Conservation (phyloP, 2,113 vertebrate species). For the Macaca mulatta region DNA sequence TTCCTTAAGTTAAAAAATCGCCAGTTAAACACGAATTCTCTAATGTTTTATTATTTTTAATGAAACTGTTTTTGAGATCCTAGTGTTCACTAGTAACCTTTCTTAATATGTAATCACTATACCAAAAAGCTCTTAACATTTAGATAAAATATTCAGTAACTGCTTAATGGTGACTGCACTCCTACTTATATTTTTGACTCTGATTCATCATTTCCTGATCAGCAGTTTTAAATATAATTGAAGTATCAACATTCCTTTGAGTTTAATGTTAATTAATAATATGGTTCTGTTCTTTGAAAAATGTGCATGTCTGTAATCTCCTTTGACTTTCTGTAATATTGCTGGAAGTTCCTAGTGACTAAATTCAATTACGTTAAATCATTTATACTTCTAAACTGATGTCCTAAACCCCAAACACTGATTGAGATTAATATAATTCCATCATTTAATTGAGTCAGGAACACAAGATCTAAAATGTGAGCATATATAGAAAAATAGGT, state of each 20-base stretch:
- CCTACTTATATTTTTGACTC: conserved; percentile 32
- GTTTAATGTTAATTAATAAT: conserved; percentile 43
- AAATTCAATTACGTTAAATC: background rate
- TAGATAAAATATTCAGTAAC: conserved; percentile 17
- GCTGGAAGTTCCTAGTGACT: background rate
- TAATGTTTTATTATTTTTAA: background rate
- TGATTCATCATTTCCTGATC: conserved; percentile 53
- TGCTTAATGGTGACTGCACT: background rate
- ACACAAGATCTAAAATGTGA: background rate
- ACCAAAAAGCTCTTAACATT: conserved; percentile 61
- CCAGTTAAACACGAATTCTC: background rate
- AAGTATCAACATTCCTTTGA: conserved; percentile 37
- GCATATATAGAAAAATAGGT: background rate
- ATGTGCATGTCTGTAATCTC: background rate
- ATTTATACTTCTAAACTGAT: background rate
- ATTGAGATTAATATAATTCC: background rate
- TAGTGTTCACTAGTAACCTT: background rate
- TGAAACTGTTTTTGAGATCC: background rate
- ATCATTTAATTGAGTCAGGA: background rate
- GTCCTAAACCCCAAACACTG: background rate
- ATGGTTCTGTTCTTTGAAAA: conserved; percentile 10
- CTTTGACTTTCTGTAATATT: background rate
- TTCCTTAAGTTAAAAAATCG: background rate
- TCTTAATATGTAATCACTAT: conserved; percentile 27
- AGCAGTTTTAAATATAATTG: conserved; percentile 33